phyloP scores from a whole-genome alignment of 2,888 invertebrate species.

The Cantharis rustica region DNA sequence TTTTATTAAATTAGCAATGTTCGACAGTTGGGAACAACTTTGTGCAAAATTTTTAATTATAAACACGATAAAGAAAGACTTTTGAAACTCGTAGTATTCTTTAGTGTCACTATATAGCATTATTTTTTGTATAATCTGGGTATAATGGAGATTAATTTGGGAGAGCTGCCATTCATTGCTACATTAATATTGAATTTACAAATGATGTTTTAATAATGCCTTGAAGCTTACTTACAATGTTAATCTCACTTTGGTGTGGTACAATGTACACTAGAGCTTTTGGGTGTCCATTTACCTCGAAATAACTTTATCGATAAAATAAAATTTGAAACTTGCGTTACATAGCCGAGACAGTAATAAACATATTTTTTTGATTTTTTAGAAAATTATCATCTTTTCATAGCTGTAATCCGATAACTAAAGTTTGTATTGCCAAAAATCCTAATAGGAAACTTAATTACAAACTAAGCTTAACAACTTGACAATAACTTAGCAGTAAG shows the following conservation, averaged over 20 bases:
- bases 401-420: background rate
- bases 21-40: background rate
- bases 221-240: background rate
- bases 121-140: background rate
- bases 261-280: background rate
- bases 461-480: background rate
- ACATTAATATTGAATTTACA: background rate
- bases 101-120: background rate
- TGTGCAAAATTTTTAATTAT: background rate
- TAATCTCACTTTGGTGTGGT: background rate
- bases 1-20: background rate
- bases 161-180: background rate
- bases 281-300: background rate
- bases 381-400: background rate
- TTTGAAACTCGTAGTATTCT: background rate
- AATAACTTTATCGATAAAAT: background rate
- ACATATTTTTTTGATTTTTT: background rate
- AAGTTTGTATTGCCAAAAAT: background rate
- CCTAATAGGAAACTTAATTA: background rate
- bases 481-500: background rate
- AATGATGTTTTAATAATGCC: background rate
- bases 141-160: background rate
- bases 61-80: background rate
- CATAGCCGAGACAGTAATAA: background rate
- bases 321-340: background rate